A percentile compares a stretch with the other conserved stretches of the same genome.
phyloP scores from a whole-genome alignment of 2,797 vertebrate species.

The Crocodylus rhombifer region DNA sequence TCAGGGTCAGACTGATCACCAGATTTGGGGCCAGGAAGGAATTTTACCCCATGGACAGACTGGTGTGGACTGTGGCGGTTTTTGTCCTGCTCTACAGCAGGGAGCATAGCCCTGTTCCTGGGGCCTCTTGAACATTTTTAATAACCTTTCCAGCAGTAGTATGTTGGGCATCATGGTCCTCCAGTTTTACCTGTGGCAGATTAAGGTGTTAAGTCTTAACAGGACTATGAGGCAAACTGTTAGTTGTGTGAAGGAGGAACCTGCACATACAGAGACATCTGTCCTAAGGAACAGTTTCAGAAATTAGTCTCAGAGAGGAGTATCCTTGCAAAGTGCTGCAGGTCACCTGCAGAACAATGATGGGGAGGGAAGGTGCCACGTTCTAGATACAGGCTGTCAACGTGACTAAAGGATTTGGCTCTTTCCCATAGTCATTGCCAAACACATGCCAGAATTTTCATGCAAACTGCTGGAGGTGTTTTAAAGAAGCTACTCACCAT shows the following conservation, averaged over 20 bases:
- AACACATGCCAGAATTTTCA: not conserved
- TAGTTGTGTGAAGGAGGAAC: conserved; percentile 40
- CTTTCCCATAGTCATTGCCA: not conserved
- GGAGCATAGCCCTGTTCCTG: too few species aligned
- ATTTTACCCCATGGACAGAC: too few species aligned
- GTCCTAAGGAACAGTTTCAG: conserved; percentile 52
- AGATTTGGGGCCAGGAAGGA: too few species aligned
- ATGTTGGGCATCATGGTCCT: too few species aligned
- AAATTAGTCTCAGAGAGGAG: conserved; percentile 38
- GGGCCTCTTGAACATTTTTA: too few species aligned
- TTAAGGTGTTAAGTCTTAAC: not conserved
- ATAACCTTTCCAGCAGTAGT: too few species aligned
- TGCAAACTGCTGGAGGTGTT: not conserved
- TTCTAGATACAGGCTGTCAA: not conserved
- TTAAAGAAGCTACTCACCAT: conserved; percentile 8
- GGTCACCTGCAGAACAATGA: not conserved
- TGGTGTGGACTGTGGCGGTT: too few species aligned
- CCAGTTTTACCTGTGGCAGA: too few species aligned
- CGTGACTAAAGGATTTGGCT: not conserved
- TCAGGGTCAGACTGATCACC: too few species aligned
- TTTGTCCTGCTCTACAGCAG: too few species aligned
- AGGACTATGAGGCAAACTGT: conserved; percentile 58
- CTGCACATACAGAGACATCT: conserved; percentile 20
- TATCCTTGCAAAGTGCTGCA: not conserved
- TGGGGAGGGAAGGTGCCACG: not conserved